phyloP scores from a whole-genome alignment of 1,140 invertebrate species.

The Sitobion miscanthi region DNA sequence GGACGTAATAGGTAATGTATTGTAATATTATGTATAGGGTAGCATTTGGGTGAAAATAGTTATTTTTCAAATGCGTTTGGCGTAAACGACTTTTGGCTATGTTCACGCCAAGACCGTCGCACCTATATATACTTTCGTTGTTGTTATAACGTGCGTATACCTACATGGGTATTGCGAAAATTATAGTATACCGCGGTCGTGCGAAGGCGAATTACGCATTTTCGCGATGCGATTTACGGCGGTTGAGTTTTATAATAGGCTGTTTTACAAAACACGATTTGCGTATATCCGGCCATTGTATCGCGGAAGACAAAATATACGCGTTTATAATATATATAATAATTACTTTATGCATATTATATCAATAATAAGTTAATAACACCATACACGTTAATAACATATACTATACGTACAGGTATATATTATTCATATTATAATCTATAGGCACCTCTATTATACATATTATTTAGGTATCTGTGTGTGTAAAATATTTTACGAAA shows the following conservation, averaged over 20 bases:
- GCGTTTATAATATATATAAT: not conserved
- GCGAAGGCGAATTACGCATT: not conserved
- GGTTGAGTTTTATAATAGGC: not conserved
- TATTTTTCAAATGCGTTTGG: not conserved
- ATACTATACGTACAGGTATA: not conserved
- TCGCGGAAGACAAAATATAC: not conserved
- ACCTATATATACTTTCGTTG: not conserved
- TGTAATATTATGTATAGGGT: not conserved
- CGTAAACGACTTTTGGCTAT: not conserved
- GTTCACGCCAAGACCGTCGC: not conserved
- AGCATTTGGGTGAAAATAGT: not conserved
- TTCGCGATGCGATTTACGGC: not conserved
- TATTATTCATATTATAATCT: slow-evolving; percentile 14
- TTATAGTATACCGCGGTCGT: not conserved
- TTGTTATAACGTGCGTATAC: not conserved
- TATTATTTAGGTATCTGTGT: not conserved
- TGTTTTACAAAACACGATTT: slow-evolving; percentile 8
- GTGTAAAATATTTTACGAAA: not conserved
- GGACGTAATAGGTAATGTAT: not conserved
- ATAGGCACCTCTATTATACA: not conserved
- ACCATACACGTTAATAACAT: not conserved
- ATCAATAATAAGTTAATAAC: slow-evolving; percentile 5
- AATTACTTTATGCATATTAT: not conserved
- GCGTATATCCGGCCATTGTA: not conserved
- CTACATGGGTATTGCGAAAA: not conserved